These are phyloP conservation scores for Eurypyga helias DNA, from an alignment of 2,113 vertebrate species.

Conservation along the genomic window DNA sequence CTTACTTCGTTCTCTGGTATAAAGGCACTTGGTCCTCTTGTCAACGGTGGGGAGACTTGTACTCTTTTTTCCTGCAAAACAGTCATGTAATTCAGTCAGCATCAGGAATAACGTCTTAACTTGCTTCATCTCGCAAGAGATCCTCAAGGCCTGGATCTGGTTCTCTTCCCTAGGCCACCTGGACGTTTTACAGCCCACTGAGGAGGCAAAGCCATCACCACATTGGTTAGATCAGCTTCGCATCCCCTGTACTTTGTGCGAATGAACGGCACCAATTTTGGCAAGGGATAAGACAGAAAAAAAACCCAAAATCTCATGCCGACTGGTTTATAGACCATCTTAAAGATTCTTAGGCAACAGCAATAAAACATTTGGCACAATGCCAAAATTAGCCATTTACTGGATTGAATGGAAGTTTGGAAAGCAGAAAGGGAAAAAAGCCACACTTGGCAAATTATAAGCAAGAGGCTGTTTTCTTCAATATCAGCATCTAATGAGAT, in stretches of 20 bases:
- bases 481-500: neutral
- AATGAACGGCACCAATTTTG: neutral
- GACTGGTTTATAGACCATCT: neutral
- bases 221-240: neutral
- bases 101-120: neutral
- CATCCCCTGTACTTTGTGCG: neutral
- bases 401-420: neutral
- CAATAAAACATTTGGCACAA: neutral
- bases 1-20: constrained; percentile 88
- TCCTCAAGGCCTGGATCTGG: neutral
- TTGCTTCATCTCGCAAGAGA: neutral
- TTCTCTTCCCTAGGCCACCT: neutral
- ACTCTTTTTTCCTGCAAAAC: constrained; percentile 81
- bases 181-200: neutral
- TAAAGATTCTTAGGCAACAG: neutral
- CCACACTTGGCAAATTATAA: neutral
- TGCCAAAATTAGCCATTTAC: neutral
- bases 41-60: constrained; percentile 76
- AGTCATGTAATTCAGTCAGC: neutral
- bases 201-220: neutral
- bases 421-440: neutral
- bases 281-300: neutral
- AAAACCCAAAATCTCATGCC: neutral
- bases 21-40: constrained; percentile 90
- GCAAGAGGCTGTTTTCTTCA: neutral